Base-by-base conservation (phyloP, 2,113 vertebrate species). In the Manacus vitellinus region DNA sequence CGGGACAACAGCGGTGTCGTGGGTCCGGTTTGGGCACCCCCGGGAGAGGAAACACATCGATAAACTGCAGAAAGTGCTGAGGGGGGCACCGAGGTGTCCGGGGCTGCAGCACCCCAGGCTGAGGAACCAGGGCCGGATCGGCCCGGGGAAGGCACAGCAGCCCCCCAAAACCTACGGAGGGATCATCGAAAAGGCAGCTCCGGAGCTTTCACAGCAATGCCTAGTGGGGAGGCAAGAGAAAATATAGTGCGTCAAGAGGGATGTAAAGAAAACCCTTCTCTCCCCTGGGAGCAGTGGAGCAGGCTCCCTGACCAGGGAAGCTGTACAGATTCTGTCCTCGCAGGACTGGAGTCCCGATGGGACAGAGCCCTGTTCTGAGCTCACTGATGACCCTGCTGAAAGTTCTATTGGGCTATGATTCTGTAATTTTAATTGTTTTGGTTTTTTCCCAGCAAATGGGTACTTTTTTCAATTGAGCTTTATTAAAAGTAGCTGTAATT, bases 181-280 rank as follows among this genome's bases (percentile, higher is more conserved):
- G 5, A 16, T 18, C 28, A 31, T 31, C 0, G 1, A 10, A 41
- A 51, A 59, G 25, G 9, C 6, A 27, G 15, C 7, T 8, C 12
- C 30, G n/a, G 11, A 10, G 18, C 58, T 51, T 41, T 22, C 46
- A 25, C 16, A 62, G 9, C 21, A n/a, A 4, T n/a, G 28, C 8
- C 8, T 10, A 6, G 27, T 6, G 20, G 8, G 14, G 6, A 54
- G 12, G 4, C 14, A 15, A 35, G 37, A 44, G 51, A 3, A 28
- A 35, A 5, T 6, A 10, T 23, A 2, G 1, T 23, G 39, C 9
- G 19, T 8, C 2, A 7, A 31, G 62, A 49, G 5, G 22, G 4
- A 4, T 37, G 2, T 13, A 13, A 31, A 25, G 37, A 33, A 62
- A 82, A n/a, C 3, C 12, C 31, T 44, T 87, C 62, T 46, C 4